Evolutionary conservation across 2,888 invertebrate species (phyloP), one percentile per base, ranked within the genome.

Genomic region (Nomada ruficornis): DNA sequence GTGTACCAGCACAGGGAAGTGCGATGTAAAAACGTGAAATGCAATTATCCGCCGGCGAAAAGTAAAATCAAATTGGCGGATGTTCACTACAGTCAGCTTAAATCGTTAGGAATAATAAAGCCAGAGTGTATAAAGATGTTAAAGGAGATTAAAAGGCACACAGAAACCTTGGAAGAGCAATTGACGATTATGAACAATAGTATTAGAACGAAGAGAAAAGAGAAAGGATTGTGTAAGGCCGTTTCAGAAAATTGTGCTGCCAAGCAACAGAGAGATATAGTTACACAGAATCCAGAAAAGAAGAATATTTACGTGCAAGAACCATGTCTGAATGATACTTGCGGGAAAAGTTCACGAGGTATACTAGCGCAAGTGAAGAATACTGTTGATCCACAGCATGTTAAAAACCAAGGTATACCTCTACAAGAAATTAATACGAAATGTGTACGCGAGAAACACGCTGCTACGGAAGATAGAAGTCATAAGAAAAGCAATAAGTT

Each of bases 91-190:
- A 47, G 47, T 65, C 29, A 23, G 7, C 10, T 63, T 3, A 15
- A 26, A 13, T 20, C 50, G 0, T 2, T 23, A 11, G 77, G 74
- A 11, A 50, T 62, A 18, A 44, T 7, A 18, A 74, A 50, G 23
- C 47, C 63, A 13, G 64, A 83, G 47, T 82, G 59, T 42, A 44
- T 59, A 18, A 50, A 67, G 42, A 79, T 88, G 71, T 80, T 90
- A 18, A 82, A 75, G 4, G 90, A 90, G 42, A 83, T 91, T 18
- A 89, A 86, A 44, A 82, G 88, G 23, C 78, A 87, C 7, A 86
- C 88, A 0, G 77, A 73, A 52, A 80, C 78, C 18, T 82, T 90
- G 23, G 86, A 90, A 52, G 74, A 86, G 54, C 79, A 88, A 62
- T 75, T 89, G 29, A 73, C 73, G 5, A 57, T 77, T 7, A 82